Evolutionary conservation across 2,797 vertebrate genomes (phyloP).

Genomic region (Fratercula arctica): DNA sequence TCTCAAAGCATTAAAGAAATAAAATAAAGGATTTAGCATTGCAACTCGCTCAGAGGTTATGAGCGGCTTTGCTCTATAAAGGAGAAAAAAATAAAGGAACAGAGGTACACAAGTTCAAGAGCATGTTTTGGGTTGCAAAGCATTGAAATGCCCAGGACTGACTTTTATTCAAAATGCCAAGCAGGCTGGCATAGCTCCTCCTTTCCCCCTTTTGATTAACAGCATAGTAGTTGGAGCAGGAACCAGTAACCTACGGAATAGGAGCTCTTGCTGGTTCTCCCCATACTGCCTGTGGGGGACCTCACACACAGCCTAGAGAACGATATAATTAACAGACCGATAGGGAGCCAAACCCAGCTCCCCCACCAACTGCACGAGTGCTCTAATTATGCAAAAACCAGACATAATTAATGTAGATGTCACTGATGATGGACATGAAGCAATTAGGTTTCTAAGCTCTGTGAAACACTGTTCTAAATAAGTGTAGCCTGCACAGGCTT

Average conservation of each 20-base stretch:
- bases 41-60: not conserved
- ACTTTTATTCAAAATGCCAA: not conserved
- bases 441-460: constrained; percentile 19
- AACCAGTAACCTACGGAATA: not conserved
- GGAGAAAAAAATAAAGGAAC: not conserved
- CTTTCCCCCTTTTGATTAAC: not conserved
- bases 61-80: not conserved
- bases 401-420: constrained; percentile 45
- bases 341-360: not conserved
- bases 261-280: not conserved
- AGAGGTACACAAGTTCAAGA: not conserved
- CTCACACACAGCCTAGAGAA: not conserved
- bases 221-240: not conserved
- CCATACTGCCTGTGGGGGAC: not conserved
- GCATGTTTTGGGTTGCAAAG: not conserved
- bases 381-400: constrained; percentile 33
- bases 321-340: not conserved
- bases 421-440: constrained; percentile 19
- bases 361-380: not conserved
- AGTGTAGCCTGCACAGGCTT: not conserved
- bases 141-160: not conserved
- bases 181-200: not conserved
- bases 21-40: not conserved
- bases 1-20: not conserved
- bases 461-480: not conserved